Evolutionary conservation across 2,113 vertebrate genomes (phyloP).

Genomic region (Sporophila hypoxantha): DNA sequence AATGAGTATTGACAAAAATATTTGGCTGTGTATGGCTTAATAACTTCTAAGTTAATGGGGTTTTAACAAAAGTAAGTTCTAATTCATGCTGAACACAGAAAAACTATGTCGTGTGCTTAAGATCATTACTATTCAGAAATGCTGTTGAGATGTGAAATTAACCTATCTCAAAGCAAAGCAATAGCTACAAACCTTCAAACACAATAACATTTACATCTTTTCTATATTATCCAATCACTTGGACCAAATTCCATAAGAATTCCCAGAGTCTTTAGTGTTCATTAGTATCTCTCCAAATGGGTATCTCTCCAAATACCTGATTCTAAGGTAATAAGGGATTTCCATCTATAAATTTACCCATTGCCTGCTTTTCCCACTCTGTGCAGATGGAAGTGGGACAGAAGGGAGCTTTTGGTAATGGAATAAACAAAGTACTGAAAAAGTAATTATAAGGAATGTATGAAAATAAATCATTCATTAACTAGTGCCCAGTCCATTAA

Average conservation of each 20-base stretch:
- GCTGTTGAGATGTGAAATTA: background rate
- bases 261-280: background rate
- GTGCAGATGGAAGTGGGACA: background rate
- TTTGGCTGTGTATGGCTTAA: background rate
- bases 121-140: background rate
- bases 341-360: background rate
- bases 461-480: background rate
- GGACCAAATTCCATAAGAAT: background rate
- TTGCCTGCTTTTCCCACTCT: background rate
- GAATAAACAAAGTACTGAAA: background rate
- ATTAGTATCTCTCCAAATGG: background rate
- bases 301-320: no score
- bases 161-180: background rate
- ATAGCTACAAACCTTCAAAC: background rate
- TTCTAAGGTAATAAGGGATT: background rate
- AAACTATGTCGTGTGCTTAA: background rate
- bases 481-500: background rate
- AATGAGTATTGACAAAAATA: background rate
- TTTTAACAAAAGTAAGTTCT: background rate
- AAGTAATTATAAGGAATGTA: background rate
- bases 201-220: background rate
- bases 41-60: background rate
- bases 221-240: background rate
- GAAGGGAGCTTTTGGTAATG: background rate
- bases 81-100: background rate